Conservation (phyloP, 2,888 invertebrate genomes). For the Octonoba sinensis region DNA sequence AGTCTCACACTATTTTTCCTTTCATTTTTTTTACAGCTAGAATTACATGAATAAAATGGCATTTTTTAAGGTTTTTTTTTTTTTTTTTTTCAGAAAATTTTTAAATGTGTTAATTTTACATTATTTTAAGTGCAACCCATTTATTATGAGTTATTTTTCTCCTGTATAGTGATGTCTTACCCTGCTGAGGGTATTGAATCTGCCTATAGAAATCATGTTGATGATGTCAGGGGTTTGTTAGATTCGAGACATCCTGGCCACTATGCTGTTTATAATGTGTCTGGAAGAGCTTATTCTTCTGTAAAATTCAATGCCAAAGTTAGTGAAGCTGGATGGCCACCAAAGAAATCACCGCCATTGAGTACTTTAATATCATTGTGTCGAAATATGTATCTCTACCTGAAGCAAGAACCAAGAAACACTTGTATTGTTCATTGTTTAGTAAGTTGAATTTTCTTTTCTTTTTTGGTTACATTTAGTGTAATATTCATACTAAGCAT, state of each 20-base stretch:
- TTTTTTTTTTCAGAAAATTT: too few species aligned
- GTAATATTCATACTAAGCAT: too few species aligned
- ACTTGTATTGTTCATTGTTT: conserved; percentile 87
- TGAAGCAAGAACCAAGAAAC: conserved; percentile 85
- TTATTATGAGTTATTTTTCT: not conserved
- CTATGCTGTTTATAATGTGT: conserved; percentile 88
- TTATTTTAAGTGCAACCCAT: too few species aligned
- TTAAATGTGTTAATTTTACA: too few species aligned
- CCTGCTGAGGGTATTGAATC: conserved; percentile 95
- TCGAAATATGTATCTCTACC: conserved; percentile 88
- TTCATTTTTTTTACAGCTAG: too few species aligned
- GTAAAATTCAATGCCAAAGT: conserved; percentile 74
- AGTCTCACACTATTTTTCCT: too few species aligned
- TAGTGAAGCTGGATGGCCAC: conserved; percentile 74
- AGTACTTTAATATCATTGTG: conserved; percentile 85
- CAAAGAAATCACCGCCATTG: conserved; percentile 80
- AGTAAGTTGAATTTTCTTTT: conserved; percentile 74
- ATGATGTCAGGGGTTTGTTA: conserved; percentile 87
- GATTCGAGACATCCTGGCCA: conserved; percentile 79
- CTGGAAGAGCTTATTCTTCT: conserved; percentile 75
- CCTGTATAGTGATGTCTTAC: conserved; percentile 85
- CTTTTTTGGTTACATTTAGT: too few species aligned
- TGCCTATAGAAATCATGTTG: conserved; percentile 92
- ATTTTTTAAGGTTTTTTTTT: too few species aligned
- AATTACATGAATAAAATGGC: too few species aligned